These are phyloP conservation scores for Rhagoletis pomonella DNA, from an alignment of 1,140 invertebrate species.

Conservation along the genomic window DNA sequence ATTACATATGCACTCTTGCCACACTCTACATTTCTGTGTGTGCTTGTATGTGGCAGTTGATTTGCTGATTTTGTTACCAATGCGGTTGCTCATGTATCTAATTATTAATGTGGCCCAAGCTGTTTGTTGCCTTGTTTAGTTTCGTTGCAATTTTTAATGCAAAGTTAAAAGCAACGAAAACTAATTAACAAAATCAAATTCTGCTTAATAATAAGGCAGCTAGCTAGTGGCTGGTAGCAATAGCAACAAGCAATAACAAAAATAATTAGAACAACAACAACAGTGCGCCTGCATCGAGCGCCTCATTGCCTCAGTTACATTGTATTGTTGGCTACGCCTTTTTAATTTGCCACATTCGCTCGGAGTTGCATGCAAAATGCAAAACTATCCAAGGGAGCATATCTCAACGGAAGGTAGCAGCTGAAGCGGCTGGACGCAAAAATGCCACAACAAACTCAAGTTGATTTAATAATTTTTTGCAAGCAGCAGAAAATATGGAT, in stretches of 20 bases:
- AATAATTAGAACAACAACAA: neutral
- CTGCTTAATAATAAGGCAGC: slow-evolving; percentile 34
- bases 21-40: neutral
- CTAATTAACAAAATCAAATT: slow-evolving; percentile 54
- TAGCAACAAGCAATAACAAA: slow-evolving; percentile 10
- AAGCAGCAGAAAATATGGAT: neutral
- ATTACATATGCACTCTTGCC: neutral
- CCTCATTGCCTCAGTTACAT: neutral
- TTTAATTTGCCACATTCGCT: slow-evolving; percentile 17
- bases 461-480: neutral
- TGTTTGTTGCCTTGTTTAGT: neutral
- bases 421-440: neutral
- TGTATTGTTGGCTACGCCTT: slow-evolving; percentile 1
- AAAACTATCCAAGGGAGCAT: slow-evolving; percentile 12
- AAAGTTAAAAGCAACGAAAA: slow-evolving; percentile 54
- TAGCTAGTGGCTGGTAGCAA: neutral
- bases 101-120: neutral
- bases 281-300: too few relatives aligned
- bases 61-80: slow-evolving; percentile 34
- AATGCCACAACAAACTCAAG: slow-evolving; percentile 6
- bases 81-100: slow-evolving; percentile 9
- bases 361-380: neutral
- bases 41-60: neutral
- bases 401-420: neutral
- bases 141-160: slow-evolving; percentile 32